A percentile compares a stretch with the other conserved stretches of the same genome.
These are phyloP conservation scores for Synanthedon vespiformis DNA, from an alignment of 2,888 invertebrate species.

Conservation along the genomic window DNA sequence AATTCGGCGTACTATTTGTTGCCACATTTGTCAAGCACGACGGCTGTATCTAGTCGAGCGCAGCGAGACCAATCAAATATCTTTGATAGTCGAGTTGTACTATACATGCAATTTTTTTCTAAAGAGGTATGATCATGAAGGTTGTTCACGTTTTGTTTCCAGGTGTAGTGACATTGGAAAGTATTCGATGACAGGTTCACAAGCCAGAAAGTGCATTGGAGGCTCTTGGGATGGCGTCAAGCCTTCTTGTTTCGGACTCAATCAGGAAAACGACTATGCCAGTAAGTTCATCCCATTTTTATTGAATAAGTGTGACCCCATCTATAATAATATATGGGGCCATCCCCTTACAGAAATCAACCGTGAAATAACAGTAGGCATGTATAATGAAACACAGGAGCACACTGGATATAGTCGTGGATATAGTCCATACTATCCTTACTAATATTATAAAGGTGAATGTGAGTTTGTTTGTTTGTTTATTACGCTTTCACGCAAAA, in stretches of 20 bases:
- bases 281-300: conserved; percentile 62
- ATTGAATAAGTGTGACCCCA: not conserved
- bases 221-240: conserved; percentile 86
- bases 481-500: too few relatives aligned
- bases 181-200: conserved; percentile 83
- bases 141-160: conserved; percentile 6
- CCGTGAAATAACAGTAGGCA: not conserved
- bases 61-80: too few relatives aligned
- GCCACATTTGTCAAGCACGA: too few relatives aligned
- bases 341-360: not conserved
- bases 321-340: not conserved
- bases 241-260: conserved; percentile 83
- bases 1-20: too few relatives aligned
- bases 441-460: too few relatives aligned
- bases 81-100: too few relatives aligned
- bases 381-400: too few relatives aligned
- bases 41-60: too few relatives aligned
- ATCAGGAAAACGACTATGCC: conserved; percentile 88
- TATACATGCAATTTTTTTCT: too few relatives aligned
- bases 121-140: not conserved
- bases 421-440: too few relatives aligned
- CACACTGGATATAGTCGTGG: too few relatives aligned
- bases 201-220: conserved; percentile 77
- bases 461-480: too few relatives aligned
- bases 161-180: conserved; percentile 90